These are phyloP conservation scores for Parazoanthus atlanticus DNA, from an alignment of 92 coral and sea anemone species.

Conservation along the genomic window DNA sequence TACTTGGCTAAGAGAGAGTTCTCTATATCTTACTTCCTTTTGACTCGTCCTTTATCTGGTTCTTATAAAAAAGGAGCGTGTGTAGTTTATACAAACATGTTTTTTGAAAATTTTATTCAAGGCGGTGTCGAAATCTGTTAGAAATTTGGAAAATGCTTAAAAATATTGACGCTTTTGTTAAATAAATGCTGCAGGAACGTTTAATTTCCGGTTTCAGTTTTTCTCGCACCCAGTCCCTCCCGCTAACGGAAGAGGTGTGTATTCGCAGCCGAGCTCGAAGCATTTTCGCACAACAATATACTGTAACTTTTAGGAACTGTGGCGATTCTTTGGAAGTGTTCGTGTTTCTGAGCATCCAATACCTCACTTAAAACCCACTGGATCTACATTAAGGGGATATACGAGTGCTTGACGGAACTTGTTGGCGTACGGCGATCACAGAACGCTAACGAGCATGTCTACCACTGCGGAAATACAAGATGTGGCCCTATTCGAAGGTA, in stretches of 20 bases:
- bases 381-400: neutral
- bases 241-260: slow-evolving; percentile 16
- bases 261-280: neutral
- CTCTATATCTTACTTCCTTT: no score
- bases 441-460: slow-evolving; percentile 57
- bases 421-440: neutral
- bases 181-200: neutral
- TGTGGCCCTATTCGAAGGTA: slow-evolving; percentile 56
- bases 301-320: neutral
- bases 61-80: no score
- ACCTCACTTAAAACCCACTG: neutral
- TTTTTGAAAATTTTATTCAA: no score
- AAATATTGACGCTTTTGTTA: no score
- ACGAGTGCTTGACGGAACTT: neutral
- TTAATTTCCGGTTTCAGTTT: neutral
- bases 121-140: no score
- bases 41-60: no score
- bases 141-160: no score
- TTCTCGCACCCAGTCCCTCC: neutral
- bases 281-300: neutral
- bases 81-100: no score
- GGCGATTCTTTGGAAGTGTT: neutral
- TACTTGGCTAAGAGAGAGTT: no score
- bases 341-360: neutral
- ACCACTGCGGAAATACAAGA: slow-evolving; percentile 66